These are phyloP conservation scores for Pollicipes pollicipes DNA, from an alignment of 1,140 invertebrate genomes.

Conservation along the genomic window DNA sequence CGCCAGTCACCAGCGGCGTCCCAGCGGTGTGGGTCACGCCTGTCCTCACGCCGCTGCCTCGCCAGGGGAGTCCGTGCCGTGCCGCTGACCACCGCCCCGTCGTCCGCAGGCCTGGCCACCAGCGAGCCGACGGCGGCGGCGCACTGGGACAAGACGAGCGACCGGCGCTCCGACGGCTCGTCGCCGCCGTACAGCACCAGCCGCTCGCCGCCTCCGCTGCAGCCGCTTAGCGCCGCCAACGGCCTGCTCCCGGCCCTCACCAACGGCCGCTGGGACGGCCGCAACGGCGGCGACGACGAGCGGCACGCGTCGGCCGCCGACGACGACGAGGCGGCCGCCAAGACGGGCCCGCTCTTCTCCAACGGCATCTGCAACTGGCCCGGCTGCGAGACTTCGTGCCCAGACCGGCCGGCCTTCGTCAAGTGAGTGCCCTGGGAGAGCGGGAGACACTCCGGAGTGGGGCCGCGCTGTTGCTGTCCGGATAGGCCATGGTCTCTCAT, in stretches of 20 bases:
- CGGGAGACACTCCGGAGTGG: not conserved
- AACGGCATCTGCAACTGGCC: conserved; percentile 95
- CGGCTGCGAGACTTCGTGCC: conserved; percentile 78
- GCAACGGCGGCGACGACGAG: not conserved
- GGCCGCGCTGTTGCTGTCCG: too few species aligned
- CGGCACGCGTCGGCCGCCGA: not conserved
- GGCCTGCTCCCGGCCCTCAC: not conserved
- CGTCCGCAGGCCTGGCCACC: not conserved
- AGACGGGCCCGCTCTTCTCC: conserved; percentile 46
- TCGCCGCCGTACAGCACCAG: not conserved
- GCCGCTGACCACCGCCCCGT: too few species aligned
- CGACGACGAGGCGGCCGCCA: not conserved
- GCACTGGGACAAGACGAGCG: not conserved
- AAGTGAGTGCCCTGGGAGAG: conserved; percentile 45
- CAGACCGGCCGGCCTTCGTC: conserved; percentile 71
- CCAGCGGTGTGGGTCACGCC: too few species aligned
- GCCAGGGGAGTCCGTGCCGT: too few species aligned
- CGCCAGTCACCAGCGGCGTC: too few species aligned
- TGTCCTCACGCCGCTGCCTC: too few species aligned
- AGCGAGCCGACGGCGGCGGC: not conserved
- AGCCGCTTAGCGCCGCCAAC: not conserved
- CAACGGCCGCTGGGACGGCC: not conserved
- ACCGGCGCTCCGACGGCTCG: not conserved
- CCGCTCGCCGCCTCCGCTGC: not conserved
- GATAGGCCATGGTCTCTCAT: too few species aligned